A percentile compares a stretch with the other conserved stretches of the same genome.
phyloP scores from a whole-genome alignment of 1,140 invertebrate species.

The Caenorhabditis remanei region DNA sequence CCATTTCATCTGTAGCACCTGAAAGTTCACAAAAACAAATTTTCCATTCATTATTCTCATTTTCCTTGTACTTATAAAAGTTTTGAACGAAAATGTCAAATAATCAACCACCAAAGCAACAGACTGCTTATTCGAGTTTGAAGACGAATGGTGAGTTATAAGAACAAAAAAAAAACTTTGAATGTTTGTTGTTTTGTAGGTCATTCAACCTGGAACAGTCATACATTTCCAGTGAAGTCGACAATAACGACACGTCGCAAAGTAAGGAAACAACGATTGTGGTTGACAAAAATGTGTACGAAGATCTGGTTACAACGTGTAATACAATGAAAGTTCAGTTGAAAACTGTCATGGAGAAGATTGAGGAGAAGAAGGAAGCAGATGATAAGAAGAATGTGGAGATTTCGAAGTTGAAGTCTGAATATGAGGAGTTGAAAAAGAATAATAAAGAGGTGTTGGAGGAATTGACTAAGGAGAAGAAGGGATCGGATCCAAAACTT shows the following conservation, averaged over 20 bases:
- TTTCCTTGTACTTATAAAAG: too few species aligned
- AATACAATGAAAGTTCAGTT: slow-evolving; percentile 4
- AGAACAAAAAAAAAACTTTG: too few species aligned
- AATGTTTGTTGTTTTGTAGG: neutral
- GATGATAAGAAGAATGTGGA: neutral
- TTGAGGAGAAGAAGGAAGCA: neutral
- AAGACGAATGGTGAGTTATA: too few species aligned
- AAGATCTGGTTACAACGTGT: slow-evolving; percentile 18
- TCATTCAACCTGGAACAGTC: neutral
- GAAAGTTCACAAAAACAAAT: too few species aligned
- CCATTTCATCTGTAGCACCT: too few species aligned
- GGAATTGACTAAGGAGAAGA: neutral
- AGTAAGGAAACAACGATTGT: neutral
- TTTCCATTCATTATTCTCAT: too few species aligned
- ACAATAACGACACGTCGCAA: neutral
- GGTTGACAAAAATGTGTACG: neutral
- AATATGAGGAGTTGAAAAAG: neutral
- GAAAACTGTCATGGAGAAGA: neutral
- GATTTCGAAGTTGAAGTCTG: neutral
- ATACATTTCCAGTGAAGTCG: neutral
- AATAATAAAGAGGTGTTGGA: neutral
- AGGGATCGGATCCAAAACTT: neutral
- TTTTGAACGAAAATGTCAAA: too few species aligned
- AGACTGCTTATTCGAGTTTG: too few species aligned
- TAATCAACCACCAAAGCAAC: too few species aligned